phyloP scores from a whole-genome alignment of 2,797 vertebrate species.

The Tapera naevia region DNA sequence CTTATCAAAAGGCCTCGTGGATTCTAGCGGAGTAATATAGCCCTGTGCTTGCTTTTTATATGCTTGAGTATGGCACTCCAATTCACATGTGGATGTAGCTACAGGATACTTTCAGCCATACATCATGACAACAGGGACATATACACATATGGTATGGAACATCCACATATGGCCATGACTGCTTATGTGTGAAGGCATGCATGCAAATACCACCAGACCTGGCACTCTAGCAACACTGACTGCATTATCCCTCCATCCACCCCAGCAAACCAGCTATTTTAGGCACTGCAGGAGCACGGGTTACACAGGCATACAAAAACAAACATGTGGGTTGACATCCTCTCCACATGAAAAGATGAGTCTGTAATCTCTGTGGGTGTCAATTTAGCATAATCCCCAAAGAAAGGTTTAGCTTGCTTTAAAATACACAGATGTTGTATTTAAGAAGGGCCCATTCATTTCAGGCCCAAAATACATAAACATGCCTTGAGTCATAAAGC shows the following conservation, averaged over 20 bases:
- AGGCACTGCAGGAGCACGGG: not conserved
- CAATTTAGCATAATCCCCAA: constrained; percentile 44
- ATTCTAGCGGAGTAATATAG: not conserved
- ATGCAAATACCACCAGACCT: not conserved
- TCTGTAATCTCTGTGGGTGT: constrained; percentile 32
- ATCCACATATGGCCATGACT: not conserved
- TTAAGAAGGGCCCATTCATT: constrained; percentile 54
- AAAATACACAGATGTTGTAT: constrained; percentile 5
- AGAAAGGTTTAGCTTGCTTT: constrained; percentile 19
- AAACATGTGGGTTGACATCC: constrained; percentile 47
- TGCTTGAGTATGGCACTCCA: not conserved
- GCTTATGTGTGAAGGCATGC: not conserved
- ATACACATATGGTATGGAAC: not conserved
- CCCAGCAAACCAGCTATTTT: constrained; percentile 16
- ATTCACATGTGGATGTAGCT: not conserved
- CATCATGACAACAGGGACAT: not conserved
- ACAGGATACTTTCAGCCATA: not conserved
- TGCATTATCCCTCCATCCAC: not conserved
- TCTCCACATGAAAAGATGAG: constrained; percentile 51
- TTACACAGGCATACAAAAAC: constrained; percentile 1
- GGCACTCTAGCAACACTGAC: not conserved
- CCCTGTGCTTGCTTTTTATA: not conserved
- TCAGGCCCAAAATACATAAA: constrained; percentile 43
- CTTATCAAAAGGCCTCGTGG: not conserved
- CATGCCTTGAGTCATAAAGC: constrained; percentile 38